Evolutionary conservation across 1,140 invertebrate genomes (phyloP), one percentile per base, ranked within the genome.

Genomic region (Capitella teleta): DNA sequence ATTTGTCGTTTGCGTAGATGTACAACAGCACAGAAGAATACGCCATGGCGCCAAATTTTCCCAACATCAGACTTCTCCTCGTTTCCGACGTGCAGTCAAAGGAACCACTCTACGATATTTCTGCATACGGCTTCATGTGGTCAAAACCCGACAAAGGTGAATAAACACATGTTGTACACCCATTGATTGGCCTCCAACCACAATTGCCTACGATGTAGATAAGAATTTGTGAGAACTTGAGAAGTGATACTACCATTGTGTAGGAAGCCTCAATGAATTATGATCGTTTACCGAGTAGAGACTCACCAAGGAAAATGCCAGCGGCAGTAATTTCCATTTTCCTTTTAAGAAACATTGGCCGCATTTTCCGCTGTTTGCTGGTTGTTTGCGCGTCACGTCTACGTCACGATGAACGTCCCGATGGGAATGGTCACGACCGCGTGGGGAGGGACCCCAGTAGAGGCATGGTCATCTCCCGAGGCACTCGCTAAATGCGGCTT

Each of bases 391-490:
- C 58, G 59, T 47, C 42, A 57, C 18, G 43, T 67, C 10, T 55
- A 62, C 40, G 28, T 58, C 28, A 51, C 52, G 4, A 36, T 61
- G 3, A 51, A 55, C 2, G 55, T 59, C 36, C 62, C 66, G 8
- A 62, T 67, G 37, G 66, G 67, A 21, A 44, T 51, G 40, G 36
- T 70, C 14, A 58, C 60, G 18, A 57, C 62, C 14, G 51, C 45
- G 21, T 66, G 58, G 57, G 65, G 65, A n/a, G 66, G 66, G 1
- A 70, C 65, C 18, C 54, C 56, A 16, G 57, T 67, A 4, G 61
- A 67, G 36, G 55, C 57, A 8, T 70, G 67, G 67, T 65, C 64
- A n/a, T 63, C 63, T 19, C 56, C 56, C 24, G 56, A 63, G 21
- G 61, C 57, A 16, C 46, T 68, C 4, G 14, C 34, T 4, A 4